Evolutionary conservation across 2,888 invertebrate species (phyloP).

Genomic region (Tryphoninae sp.): DNA sequence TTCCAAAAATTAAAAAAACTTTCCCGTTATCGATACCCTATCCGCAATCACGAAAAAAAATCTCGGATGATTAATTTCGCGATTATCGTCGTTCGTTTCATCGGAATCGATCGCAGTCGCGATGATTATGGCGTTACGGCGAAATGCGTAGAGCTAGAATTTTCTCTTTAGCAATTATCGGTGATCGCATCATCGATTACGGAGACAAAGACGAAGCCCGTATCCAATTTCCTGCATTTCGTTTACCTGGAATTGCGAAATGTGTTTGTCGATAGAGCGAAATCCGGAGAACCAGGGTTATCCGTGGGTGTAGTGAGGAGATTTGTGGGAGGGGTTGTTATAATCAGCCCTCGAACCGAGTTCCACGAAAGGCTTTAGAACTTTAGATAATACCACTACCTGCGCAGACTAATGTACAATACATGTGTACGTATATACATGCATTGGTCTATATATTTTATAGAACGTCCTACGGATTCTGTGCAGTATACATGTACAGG

Average conservation of each 20-base stretch:
- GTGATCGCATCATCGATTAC: neutral
- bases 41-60: no score
- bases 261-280: neutral
- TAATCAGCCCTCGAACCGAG: conserved; percentile 25
- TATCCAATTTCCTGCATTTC: neutral
- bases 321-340: neutral
- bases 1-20: no score
- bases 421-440: no score
- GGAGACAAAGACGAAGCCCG: conserved; percentile 20
- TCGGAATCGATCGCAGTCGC: conserved; percentile 16
- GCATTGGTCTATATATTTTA: no score
- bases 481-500: no score
- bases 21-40: no score
- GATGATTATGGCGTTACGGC: neutral
- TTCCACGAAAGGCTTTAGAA: conserved; percentile 51
- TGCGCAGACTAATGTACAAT: neutral
- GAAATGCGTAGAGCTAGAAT: neutral
- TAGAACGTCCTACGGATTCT: no score
- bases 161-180: neutral
- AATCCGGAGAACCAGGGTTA: neutral
- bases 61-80: neutral
- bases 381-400: conserved; percentile 32
- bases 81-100: conserved; percentile 35
- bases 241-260: conserved; percentile 25
- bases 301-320: conserved; percentile 4